Evolutionary conservation across 2,113 vertebrate genomes (phyloP), one percentile per base, ranked within the genome.

Genomic region (Mobula hypostoma): DNA sequence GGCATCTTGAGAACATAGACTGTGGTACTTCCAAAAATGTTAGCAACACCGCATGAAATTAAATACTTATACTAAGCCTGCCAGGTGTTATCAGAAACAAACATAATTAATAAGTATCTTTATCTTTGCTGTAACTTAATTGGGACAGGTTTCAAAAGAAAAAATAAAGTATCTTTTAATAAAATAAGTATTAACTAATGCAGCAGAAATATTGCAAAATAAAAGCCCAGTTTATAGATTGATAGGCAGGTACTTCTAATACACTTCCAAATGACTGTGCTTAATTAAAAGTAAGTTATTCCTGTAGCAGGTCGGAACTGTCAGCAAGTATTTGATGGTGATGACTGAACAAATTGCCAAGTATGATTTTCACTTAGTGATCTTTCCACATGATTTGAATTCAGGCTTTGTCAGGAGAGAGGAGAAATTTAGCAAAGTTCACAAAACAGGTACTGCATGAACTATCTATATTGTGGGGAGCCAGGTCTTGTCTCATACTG

Each of bases 251-350:
- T 14, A 68, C 2, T 63, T 88, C 85, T 88, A 63, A 19, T 61
- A 7, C 5, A 88, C 7, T 66, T 90, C 32, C n/a, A 66, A 32
- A 32, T 7, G 61, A 19, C 27, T 5, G 29, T 12, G 48, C 11
- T 29, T n/a, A 88, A 90, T 90, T 68, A 63, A n/a, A 90, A 90
- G 66, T 66, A n/a, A 6, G n/a, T 90, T 90, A 32, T 68, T 90
- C 58, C n/a, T 90, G 61, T 19, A 66, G 61, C 61, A 32, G 1
- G 85, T 7, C 7, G 19, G n/a, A 90, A 8, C 14, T n/a, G 15
- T 32, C 61, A 63, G 29, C 61, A n/a, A 12, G 14, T 32, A 63
- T 4, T 66, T 66, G 85, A 32, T 5, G 63, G 7, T 19, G 5
- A 7, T 68, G 61, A n/a, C 21, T 61, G 83, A 66, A 66, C 14